These are phyloP conservation scores for Scaptomyza caliginosa DNA, from an alignment of 2,888 invertebrate genomes.

Conservation along the genomic window DNA sequence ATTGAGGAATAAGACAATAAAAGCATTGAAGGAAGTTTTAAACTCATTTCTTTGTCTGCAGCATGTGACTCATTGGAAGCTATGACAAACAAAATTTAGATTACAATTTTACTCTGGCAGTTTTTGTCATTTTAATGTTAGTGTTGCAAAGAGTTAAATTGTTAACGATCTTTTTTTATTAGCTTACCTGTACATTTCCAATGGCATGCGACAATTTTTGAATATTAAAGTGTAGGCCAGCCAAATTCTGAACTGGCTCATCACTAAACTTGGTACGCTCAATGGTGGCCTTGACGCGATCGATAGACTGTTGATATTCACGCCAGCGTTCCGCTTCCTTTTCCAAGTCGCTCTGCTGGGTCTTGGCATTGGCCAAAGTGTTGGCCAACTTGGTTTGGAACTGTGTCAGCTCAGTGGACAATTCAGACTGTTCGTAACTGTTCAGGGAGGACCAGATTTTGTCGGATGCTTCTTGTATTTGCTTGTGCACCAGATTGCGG, in stretches of 20 bases:
- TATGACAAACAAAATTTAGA: not conserved
- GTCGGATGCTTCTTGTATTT: conserved; percentile 93
- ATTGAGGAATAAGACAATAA: not conserved
- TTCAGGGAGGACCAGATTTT: conserved; percentile 94
- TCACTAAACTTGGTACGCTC: conserved; percentile 91
- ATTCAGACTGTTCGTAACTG: conserved; percentile 91
- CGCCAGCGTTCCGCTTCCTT: conserved; percentile 94
- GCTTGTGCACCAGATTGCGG: conserved; percentile 91
- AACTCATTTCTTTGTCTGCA: conserved; percentile 6
- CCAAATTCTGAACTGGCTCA: conserved; percentile 91
- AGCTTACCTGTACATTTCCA: conserved; percentile 89
- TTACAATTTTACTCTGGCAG: not conserved
- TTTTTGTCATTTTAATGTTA: not conserved
- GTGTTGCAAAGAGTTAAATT: not conserved
- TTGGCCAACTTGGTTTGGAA: conserved; percentile 92
- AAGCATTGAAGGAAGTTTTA: not conserved
- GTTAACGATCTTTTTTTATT: not conserved
- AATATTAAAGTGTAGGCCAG: conserved; percentile 92
- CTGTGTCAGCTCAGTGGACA: conserved; percentile 92
- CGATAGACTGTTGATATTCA: conserved; percentile 91
- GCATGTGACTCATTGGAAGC: not conserved
- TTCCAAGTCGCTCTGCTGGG: conserved; percentile 91
- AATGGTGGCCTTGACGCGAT: conserved; percentile 90
- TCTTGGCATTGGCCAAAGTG: conserved; percentile 92
- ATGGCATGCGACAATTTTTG: conserved; percentile 91